Evolutionary conservation across 2,888 invertebrate genomes (phyloP), one percentile per base, ranked within the genome.

Genomic region (Pyrrhosoma nymphula): DNA sequence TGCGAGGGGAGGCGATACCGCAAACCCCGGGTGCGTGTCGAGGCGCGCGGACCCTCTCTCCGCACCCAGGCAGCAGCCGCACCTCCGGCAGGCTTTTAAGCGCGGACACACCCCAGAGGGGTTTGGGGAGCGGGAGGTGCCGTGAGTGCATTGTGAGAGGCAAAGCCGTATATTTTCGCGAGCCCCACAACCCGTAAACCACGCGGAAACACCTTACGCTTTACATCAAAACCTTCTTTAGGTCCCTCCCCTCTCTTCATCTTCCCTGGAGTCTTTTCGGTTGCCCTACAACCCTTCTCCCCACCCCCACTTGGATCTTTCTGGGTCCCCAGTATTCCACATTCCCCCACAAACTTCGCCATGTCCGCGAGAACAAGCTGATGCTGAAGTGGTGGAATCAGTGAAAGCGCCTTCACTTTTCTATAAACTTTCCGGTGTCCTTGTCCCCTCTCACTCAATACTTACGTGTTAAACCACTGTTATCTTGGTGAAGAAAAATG

Each of bases 201-300:
- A 82, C 82, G 82, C 30, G 82, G 82, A 82, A 82, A 82, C 82
- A 82, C 82, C 82, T 82, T 82, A 82, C 82, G 82, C 82, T 82
- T 82, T 82, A 82, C 82, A 82, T 82, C 82, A 82, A 82, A 82
- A 82, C 16, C 82, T 82, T 30, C 82, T 82, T 82, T 82, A 35
- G 82, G 82, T 82, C 82, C 14, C 18, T 10, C 69, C 35, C 30
- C 1, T 82, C 35, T 3, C 16, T 30, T 35, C 82, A 26, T 82
- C 82, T 82, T 82, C 14, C 35, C 82, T 18, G 69, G 20, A n/a
- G 69, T 23, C 69, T 69, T 23, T 69, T n/a, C n/a, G n/a, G 69
- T 3, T n/a, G 4, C 69, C n/a, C 4, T 0, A 26, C 69, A n/a
- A 6, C n/a, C 69, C n/a, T 69, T 69, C 20, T 60, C 60, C 26